Evolutionary conservation across 2,888 invertebrate species (phyloP).

Genomic region (Epicampocera succincta): DNA sequence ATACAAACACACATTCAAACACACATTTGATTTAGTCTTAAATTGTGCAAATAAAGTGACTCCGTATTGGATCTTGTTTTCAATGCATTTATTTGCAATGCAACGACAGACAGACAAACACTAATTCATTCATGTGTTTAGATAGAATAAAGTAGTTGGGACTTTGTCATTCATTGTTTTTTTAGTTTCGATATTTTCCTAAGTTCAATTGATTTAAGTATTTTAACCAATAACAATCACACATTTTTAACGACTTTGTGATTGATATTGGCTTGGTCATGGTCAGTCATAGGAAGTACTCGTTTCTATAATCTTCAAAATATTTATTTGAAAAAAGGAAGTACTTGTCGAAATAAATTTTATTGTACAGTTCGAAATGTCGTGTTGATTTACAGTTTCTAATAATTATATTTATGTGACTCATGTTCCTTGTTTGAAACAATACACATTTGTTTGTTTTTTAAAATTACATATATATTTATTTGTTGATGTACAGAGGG

Average conservation of each 20-base stretch:
- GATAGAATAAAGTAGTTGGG: slow-evolving; percentile 5
- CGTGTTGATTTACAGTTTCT: not conserved
- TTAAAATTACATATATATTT: no score
- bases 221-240: not conserved
- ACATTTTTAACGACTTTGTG: slow-evolving; percentile 19
- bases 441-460: not conserved
- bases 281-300: slow-evolving; percentile 46
- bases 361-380: not conserved
- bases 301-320: not conserved
- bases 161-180: slow-evolving; percentile 57
- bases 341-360: not conserved
- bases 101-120: not conserved
- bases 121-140: slow-evolving; percentile 24
- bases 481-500: no score
- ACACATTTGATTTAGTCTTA: no score
- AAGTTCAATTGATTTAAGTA: slow-evolving; percentile 23
- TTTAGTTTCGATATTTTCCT: slow-evolving; percentile 26
- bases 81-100: slow-evolving; percentile 41
- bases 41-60: not conserved
- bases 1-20: not conserved
- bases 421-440: not conserved
- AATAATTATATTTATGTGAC: not conserved
- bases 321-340: no score
- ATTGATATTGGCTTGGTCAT: slow-evolving; percentile 45
- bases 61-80: slow-evolving; percentile 47